Conservation (phyloP, 2,888 invertebrate genomes). For the Eilema griseolum region DNA sequence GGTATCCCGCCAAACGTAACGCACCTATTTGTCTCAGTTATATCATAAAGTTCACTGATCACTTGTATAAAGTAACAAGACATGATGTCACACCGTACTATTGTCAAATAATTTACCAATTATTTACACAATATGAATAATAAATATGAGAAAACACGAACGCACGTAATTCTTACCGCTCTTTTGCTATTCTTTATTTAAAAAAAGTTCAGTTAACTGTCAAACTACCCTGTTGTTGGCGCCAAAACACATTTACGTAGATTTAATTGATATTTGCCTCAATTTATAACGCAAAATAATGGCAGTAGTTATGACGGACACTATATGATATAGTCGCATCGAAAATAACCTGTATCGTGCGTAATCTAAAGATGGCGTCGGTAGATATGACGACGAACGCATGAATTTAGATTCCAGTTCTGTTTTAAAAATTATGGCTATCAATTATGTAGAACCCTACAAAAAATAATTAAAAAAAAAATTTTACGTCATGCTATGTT, state of each 20-base stretch:
- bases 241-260: slow-evolving; percentile 11
- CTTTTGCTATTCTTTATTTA: background rate
- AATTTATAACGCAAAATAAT: slow-evolving; percentile 31
- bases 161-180: background rate
- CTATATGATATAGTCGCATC: slow-evolving; percentile 27
- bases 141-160: background rate
- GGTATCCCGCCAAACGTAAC: too few species aligned
- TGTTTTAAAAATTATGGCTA: slow-evolving; percentile 4
- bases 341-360: slow-evolving; percentile 41
- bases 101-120: background rate
- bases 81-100: too few species aligned
- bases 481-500: background rate
- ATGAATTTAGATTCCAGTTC: slow-evolving; percentile 25
- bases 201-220: background rate
- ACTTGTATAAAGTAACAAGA: too few species aligned
- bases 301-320: slow-evolving; percentile 33
- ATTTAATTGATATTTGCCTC: slow-evolving; percentile 17
- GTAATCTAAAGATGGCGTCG: slow-evolving; percentile 43
- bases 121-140: background rate
- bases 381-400: slow-evolving; percentile 31
- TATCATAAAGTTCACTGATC: background rate
- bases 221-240: slow-evolving; percentile 3
- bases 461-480: background rate
- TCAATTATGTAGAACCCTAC: background rate
- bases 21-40: too few species aligned